Evolutionary conservation across 2,888 invertebrate genomes (phyloP), one percentile per base, ranked within the genome.

Genomic region (Gordius sp.): DNA sequence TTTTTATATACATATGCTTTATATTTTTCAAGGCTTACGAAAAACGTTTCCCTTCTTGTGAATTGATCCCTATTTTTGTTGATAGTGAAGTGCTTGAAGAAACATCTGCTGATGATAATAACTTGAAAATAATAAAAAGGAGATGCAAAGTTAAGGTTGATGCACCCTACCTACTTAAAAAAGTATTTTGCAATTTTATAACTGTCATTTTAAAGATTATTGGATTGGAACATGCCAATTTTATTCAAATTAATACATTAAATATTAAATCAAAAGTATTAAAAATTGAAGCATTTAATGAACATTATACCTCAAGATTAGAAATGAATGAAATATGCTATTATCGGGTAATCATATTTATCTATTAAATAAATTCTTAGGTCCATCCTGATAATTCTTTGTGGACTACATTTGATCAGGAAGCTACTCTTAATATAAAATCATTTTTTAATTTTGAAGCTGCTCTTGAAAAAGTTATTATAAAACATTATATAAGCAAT

Each of bases 371-470:
- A 55, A 41, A 58, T 47, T 61, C 65, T 2, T 66, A 83, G 83
- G 80, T 84, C 16, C 86, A 87, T 71, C 83, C 86, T 0, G 87
- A 89, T 65, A 87, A 89, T 69, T 70, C 79, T 0, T 78, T 81
- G 52, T 89, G 87, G 87, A 89, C 89, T 1, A 87, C 87, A 66
- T 89, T 89, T 72, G 87, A 89, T 69, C 87, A 87, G 71, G 78
- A 77, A 58, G 87, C 87, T 24, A 78, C 79, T 63, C 75, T 89
- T 59, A 87, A 87, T 70, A 84, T 89, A 56, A 85, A 82, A 68
- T 85, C 80, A 64, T 89, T 89, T 72, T 86, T 86, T 71, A 86
- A 87, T 0, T 80, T 89, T 65, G 89, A 89, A 72, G 79, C 77
- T 67, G 81, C 83, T 0, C 84, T 87, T 66, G 89, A 89, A 71